Conservation (phyloP, 1,140 invertebrate genomes). For the Euwallacea similis region DNA sequence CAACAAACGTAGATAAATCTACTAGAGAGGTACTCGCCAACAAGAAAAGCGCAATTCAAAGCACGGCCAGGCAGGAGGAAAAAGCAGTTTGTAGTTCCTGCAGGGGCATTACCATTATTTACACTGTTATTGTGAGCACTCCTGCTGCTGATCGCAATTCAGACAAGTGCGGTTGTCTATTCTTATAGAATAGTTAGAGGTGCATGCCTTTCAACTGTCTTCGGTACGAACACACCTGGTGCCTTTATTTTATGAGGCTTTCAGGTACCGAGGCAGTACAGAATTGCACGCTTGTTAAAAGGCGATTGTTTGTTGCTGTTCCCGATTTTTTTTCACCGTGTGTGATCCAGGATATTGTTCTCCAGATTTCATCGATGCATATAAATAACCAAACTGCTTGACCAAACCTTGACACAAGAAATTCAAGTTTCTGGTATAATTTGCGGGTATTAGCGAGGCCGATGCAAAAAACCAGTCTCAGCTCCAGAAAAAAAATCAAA, state of each 20-base stretch:
- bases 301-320: too few relatives aligned
- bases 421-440: too few relatives aligned
- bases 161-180: slow-evolving; percentile 17
- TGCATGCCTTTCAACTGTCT: slow-evolving; percentile 16
- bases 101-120: slow-evolving; percentile 21
- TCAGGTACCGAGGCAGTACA: too few relatives aligned
- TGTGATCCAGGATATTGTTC: too few relatives aligned
- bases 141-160: slow-evolving; percentile 20
- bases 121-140: slow-evolving; percentile 23
- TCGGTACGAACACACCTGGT: slow-evolving; percentile 13
- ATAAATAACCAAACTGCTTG: too few relatives aligned
- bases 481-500: too few relatives aligned
- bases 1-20: slow-evolving; percentile 9
- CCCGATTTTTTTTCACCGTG: too few relatives aligned
- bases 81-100: slow-evolving; percentile 26
- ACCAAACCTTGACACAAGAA: too few relatives aligned
- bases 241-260: slow-evolving; percentile 12
- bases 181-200: background rate
- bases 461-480: too few relatives aligned
- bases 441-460: too few relatives aligned
- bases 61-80: slow-evolving; percentile 1
- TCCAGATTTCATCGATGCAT: too few relatives aligned
- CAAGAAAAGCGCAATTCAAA: slow-evolving; percentile 8
- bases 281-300: too few relatives aligned
- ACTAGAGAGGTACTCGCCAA: slow-evolving; percentile 1